Evolutionary conservation across 64 coral and sea anemone species (phyloP), one percentile per base, ranked within the genome.

Genomic region (Pocillopora damicornis): DNA sequence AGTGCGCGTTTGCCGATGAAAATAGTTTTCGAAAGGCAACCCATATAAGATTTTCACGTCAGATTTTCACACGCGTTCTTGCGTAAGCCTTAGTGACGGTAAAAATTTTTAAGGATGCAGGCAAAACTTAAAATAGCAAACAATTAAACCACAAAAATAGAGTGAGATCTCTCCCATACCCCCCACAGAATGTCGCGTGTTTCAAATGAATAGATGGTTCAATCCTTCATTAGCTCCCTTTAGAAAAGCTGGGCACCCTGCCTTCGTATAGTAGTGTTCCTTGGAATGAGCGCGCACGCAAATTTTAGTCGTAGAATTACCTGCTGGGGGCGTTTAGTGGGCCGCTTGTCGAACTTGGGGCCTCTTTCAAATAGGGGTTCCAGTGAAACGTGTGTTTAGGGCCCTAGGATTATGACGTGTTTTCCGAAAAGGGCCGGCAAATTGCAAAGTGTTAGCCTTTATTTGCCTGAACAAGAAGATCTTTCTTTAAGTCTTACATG

Each of bases 181-280:
- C 64, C 81, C 80, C 7, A 63, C 61, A 12, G 30, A 35, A 17
- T 14, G 37, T 58, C 81, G 37, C 42, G 81, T 85, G 37, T 37
- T 63, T 26, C 81, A 57, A 71, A 56, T 58, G 20, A 23, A 73
- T 72, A 56, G 38, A 66, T 35, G 20, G 25, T 23, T 85, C 37
- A 73, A 68, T 9, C 37, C 18, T 85, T 85, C 37, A 71, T 85
- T 85, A 85, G 63, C 12, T 4, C 9, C 35, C 37, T 30, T 85
- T 14, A 42, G 9, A 66, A 66, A 35, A 1, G 23, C 63, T 11
- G 38, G 81, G 23, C 37, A 72, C 61, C 81, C 81, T 65, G 35
- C 81, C 12, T 73, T 14, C 11, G 72, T n/a, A 20, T 66, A 12
- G 20, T 15, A 85, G 57, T 85, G 42, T 25, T 34, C 37, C 65